Base-by-base conservation (phyloP, 2,797 vertebrate genomes). In the Austrolebias charrua region DNA sequence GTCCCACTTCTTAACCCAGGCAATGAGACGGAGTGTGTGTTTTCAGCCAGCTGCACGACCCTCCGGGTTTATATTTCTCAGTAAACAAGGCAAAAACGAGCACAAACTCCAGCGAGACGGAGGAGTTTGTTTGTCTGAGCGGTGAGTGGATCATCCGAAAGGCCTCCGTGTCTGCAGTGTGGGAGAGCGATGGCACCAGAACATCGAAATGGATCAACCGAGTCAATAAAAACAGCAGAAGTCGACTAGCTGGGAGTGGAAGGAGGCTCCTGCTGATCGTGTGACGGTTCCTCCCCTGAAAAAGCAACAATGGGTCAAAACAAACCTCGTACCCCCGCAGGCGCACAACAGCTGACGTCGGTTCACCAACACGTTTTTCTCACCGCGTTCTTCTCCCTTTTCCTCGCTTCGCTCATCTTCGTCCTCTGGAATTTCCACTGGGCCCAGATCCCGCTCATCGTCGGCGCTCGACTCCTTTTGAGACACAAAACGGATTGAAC, bases 41-140 rank as follows among this genome's bases (percentile, higher is more conserved):
- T 59, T 75, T 71, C 66, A 62, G 40, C 44, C 52, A 69, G 60
- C 51, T 29, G 67, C 42, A 55, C 63, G 61, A 73, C 69, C 70
- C 61, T 69, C 43, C 4, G 62, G 51, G 61, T 79, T 83, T 63
- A 75, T 59, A 48, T 77, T 46, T 87, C 72, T 76, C 66, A 58
- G 73, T 82, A 77, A 85, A 85, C 70, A 81, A 86, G 85, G 83
- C 84, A 69, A 77, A 86, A 64, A 73, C 66, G 74, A 85, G 89
- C 90, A 86, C 90, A 91, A 87, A 81, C 89, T 83, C 89, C 13
- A 19, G 73, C 48, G 6, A 49, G 53, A 66, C 31, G 69, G 76
- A 72, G 54, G 84, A 90, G 86, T 76, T 73, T 68, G 87, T 82
- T 92, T 92, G 89, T 92, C 90, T 82, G 85, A 80, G 74, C 73